These are phyloP conservation scores for Holocentrus rufus DNA, from an alignment of 2,797 vertebrate genomes.

Conservation along the genomic window DNA sequence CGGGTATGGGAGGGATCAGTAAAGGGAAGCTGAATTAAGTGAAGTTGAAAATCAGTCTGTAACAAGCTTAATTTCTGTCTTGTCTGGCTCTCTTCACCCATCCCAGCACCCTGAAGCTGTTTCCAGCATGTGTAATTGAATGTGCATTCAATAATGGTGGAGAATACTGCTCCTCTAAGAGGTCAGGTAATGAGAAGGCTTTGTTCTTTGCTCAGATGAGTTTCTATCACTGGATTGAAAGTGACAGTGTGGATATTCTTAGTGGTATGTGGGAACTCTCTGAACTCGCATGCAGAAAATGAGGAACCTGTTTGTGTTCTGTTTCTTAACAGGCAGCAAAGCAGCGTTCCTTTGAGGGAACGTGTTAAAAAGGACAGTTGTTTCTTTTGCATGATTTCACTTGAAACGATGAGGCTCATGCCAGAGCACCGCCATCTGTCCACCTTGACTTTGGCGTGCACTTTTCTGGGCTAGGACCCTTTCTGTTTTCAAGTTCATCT, in stretches of 20 bases:
- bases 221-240: constrained; percentile 57
- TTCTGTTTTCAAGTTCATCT: constrained; percentile 74
- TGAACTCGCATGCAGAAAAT: constrained; percentile 52
- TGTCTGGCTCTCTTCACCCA: constrained; percentile 69
- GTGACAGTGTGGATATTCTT: constrained; percentile 59
- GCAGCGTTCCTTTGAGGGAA: constrained; percentile 64
- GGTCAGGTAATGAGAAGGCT: constrained; percentile 72
- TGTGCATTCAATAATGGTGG: constrained; percentile 63
- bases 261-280: constrained; percentile 40
- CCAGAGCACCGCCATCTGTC: constrained; percentile 76
- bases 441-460: constrained; percentile 73
- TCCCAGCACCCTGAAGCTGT: constrained; percentile 65
- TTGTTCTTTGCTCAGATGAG: constrained; percentile 71
- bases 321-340: constrained; percentile 29
- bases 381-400: constrained; percentile 78
- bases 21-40: constrained; percentile 76
- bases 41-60: constrained; percentile 80
- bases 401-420: constrained; percentile 67
- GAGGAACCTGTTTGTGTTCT: constrained; percentile 51
- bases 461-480: constrained; percentile 66
- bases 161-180: constrained; percentile 57
- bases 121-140: constrained; percentile 75
- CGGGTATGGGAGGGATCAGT: constrained; percentile 60
- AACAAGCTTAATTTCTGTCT: constrained; percentile 79
- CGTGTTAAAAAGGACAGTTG: constrained; percentile 47